Conservation (phyloP, 2,113 vertebrate species). For the Puma concolor region DNA sequence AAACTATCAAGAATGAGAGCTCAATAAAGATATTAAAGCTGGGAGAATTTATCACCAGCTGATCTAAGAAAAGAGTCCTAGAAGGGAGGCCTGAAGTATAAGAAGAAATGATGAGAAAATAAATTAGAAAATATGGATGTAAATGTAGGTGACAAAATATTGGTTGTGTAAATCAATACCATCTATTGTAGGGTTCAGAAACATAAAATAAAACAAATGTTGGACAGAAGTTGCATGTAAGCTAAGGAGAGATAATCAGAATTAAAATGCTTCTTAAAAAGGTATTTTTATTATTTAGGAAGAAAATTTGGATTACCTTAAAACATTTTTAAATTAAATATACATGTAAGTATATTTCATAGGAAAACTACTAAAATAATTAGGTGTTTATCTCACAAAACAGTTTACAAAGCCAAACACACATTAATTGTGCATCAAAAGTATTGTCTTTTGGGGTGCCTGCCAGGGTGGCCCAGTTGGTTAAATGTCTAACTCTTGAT, state of each 20-base stretch:
- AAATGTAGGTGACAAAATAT: conserved; percentile 30
- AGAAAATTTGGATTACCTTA: neutral
- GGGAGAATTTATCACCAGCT: neutral
- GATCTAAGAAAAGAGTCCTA: neutral
- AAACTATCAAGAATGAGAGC: neutral
- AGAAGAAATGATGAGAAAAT: neutral
- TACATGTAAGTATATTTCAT: neutral
- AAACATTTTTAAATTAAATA: neutral
- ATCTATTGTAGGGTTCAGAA: neutral
- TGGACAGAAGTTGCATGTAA: neutral
- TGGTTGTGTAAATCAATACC: neutral
- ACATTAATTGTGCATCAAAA: neutral
- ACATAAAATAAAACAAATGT: neutral
- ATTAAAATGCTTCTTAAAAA: neutral
- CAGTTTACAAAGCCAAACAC: neutral
- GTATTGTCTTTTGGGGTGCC: neutral
- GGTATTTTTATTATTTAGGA: neutral
- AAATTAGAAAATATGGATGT: neutral
- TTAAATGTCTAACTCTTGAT: no score
- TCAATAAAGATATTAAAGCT: neutral
- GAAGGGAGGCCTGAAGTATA: neutral
- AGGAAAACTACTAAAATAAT: neutral
- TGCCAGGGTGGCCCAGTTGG: no score
- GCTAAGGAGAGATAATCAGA: neutral
- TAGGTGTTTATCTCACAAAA: neutral